Evolutionary conservation across 2,113 vertebrate genomes (phyloP).

Genomic region (Plecturocebus donacophilus): DNA sequence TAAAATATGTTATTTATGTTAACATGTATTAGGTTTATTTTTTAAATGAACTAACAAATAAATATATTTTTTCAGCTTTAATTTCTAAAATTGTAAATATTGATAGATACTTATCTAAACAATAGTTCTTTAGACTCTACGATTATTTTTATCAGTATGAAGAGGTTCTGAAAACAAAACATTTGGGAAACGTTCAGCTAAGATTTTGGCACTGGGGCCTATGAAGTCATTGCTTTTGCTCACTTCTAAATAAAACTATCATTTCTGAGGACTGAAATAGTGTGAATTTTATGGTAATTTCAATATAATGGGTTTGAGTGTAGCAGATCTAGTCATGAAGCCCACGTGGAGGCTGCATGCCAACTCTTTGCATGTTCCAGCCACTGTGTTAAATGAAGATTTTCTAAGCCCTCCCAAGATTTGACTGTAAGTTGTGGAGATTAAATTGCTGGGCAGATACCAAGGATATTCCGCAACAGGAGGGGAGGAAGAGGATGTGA

Average conservation of each 20-base stretch:
- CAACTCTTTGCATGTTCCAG: background rate
- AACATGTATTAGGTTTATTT: background rate
- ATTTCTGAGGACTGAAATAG: conserved; percentile 24
- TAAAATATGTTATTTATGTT: conserved; percentile 24
- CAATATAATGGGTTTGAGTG: conserved; percentile 4
- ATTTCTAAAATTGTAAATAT: conserved; percentile 40
- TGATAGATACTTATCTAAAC: background rate
- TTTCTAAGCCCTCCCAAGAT: background rate
- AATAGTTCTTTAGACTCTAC: background rate
- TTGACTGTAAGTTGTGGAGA: background rate
- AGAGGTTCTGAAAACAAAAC: conserved; percentile 27
- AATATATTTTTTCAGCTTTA: background rate
- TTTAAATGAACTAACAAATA: conserved; percentile 24
- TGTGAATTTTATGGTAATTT: conserved; percentile 68
- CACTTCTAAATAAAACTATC: conserved; percentile 57
- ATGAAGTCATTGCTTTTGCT: conserved; percentile 65
- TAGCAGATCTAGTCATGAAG: background rate
- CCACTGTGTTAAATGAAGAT: conserved; percentile 45
- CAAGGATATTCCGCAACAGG: background rate
- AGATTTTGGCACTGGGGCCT: conserved; percentile 41
- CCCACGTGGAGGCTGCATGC: background rate
- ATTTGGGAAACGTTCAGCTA: conserved; percentile 64
- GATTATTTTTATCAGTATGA: background rate
- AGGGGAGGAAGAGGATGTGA: background rate
- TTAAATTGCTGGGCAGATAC: background rate